A percentile compares a stretch with the other conserved stretches of the same genome.
Conservation (phyloP, 2,888 invertebrate species). For the Holacanthella duospinosa region DNA sequence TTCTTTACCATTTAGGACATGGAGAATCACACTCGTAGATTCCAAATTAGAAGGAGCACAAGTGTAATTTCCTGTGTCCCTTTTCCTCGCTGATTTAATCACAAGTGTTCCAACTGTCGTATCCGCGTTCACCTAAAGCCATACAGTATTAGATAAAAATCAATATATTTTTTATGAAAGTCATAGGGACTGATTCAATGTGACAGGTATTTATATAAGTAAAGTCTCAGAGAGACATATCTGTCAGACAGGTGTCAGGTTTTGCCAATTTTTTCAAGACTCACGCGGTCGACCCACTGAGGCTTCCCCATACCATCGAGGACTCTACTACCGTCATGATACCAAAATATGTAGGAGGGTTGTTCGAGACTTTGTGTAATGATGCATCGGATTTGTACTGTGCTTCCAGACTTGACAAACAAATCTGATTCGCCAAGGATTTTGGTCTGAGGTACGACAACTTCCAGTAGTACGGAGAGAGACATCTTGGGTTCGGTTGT, state of each 20-base stretch:
- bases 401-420: conserved; percentile 82
- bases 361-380: conserved; percentile 82
- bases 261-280: background rate
- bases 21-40: conserved; percentile 74
- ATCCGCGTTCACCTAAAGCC: conserved; percentile 54
- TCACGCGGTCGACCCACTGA: conserved; percentile 33
- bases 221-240: no score
- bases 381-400: conserved; percentile 75
- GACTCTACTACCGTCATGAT: conserved; percentile 69
- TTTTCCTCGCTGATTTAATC: conserved; percentile 59
- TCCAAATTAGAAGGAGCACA: conserved; percentile 87
- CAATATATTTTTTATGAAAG: no score
- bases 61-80: conserved; percentile 82
- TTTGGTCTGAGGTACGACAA: conserved; percentile 84
- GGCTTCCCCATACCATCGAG: conserved; percentile 50
- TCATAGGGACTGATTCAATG: no score
- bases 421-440: conserved; percentile 79
- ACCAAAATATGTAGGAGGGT: conserved; percentile 90
- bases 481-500: conserved; percentile 83
- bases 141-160: no score
- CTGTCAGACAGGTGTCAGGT: no score
- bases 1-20: conserved; percentile 84
- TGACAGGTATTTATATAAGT: no score
- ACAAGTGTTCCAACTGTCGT: conserved; percentile 60
- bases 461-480: conserved; percentile 76